Conservation (phyloP, 2,888 invertebrate genomes). For the Aphodius granarius region DNA sequence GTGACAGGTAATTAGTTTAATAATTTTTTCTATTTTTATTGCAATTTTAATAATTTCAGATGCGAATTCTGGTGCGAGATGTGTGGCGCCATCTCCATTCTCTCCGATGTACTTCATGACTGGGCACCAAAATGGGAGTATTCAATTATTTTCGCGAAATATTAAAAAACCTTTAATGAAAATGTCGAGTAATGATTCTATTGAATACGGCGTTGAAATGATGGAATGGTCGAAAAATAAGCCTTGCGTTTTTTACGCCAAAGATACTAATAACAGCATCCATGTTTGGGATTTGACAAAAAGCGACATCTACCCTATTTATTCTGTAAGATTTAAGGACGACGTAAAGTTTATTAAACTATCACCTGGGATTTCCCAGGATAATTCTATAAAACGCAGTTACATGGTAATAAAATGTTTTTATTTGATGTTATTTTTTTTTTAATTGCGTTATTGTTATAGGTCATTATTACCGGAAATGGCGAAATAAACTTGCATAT, state of each 20-base stretch:
- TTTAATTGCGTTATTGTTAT: conserved; percentile 36
- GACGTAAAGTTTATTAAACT: conserved; percentile 53
- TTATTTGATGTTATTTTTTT: background rate
- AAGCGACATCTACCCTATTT: conserved; percentile 56
- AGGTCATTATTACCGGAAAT: conserved; percentile 55
- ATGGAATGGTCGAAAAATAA: conserved; percentile 59
- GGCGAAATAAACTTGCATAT: conserved; percentile 55
- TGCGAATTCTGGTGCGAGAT: conserved; percentile 47
- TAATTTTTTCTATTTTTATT: conserved; percentile 33
- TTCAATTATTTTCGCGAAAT: conserved; percentile 55
- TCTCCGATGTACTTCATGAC: conserved; percentile 55
- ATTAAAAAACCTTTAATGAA: conserved; percentile 52
- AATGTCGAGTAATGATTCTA: conserved; percentile 42
- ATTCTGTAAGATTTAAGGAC: conserved; percentile 52
- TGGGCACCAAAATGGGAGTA: conserved; percentile 57
- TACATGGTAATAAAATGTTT: conserved; percentile 52
- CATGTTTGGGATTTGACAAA: conserved; percentile 59
- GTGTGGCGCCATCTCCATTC: conserved; percentile 56
- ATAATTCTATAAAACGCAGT: conserved; percentile 16
- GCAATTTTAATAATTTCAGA: conserved; percentile 36
- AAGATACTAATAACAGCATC: conserved; percentile 54
- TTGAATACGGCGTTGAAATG: conserved; percentile 46
- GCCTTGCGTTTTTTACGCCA: conserved; percentile 57
- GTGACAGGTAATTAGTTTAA: conserved; percentile 39
- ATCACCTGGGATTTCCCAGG: conserved; percentile 42